Evolutionary conservation across 2,113 vertebrate genomes (phyloP), one percentile per base, ranked within the genome.

Genomic region (Rhea pennata): DNA sequence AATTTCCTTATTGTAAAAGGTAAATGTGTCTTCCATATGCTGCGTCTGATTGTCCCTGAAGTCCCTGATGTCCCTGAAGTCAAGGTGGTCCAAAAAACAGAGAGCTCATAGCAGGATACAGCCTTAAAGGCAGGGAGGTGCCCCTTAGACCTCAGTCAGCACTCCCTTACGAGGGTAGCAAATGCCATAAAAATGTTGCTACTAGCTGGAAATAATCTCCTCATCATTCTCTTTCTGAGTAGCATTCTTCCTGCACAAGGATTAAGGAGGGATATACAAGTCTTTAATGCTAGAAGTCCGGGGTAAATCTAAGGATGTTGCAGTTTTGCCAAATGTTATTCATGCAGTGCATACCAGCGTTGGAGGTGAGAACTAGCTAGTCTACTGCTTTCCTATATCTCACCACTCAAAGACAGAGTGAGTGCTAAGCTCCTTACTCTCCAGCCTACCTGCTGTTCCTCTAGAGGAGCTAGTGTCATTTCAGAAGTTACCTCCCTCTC

Each of bases 1-100:
- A 46, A 80, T 80, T 51, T 58, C 54, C 79, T 85, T 87, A 70
- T 66, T 93, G 29, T 88, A 54, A 90, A 74, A 67, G 13, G 46
- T 11, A 83, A 24, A 46, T 87, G 36, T 70, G 50, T 36, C 56
- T 58, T 33, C 31, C 81, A 12, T n/a, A 19, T n/a, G 26, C 5
- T 20, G 9, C 59, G 74, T 51, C 22, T 27, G 27, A 46, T 36
- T 36, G 36, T 8, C 26, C 15, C 12, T 22, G 17, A 81, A 86
- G 59, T 22, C 69, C 36, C 36, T 36, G 36, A 36, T 6, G 36
- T 8, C 26, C 15, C 12, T 22, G 17, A 81, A 86, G 59, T 22
- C 69, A 50, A 15, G 23, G 65, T 77, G 46, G n/a, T 33, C n/a
- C 40, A 44, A 82, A 92, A 22, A 33, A n/a, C 56, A 84, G 59